A percentile compares a stretch with the other conserved stretches of the same genome.
Evolutionary conservation across 2,113 vertebrate species (phyloP).

Genomic region (Haplochromis vanheusdeni): DNA sequence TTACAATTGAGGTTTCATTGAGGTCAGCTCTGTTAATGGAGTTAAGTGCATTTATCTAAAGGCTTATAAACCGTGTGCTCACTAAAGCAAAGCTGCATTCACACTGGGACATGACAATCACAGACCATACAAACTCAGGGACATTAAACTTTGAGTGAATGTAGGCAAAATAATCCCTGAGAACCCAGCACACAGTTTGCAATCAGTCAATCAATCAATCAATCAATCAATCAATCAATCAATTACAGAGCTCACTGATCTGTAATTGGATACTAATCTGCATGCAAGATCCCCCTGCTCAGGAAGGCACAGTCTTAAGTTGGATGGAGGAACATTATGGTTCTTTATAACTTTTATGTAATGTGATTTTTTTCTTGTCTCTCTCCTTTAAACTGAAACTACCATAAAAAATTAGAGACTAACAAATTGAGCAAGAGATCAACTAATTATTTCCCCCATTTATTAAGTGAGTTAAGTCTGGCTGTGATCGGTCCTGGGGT

Average conservation of each 20-base stretch:
- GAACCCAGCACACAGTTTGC: not conserved
- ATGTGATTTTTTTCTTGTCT: not conserved
- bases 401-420: not conserved
- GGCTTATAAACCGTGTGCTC: not conserved
- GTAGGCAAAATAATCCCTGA: not conserved
- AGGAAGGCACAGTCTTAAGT: not conserved
- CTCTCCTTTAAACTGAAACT: not conserved
- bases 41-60: constrained; percentile 7
- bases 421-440: not conserved
- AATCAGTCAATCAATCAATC: fast-evolving
- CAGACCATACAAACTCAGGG: not conserved
- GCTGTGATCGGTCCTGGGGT: not conserved
- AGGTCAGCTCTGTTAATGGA: not conserved
- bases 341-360: not conserved
- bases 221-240: not conserved
- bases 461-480: not conserved
- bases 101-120: not conserved
- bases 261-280: not conserved
- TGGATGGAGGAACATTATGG: not conserved
- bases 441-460: fast-evolving
- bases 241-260: not conserved
- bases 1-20: not conserved
- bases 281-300: not conserved
- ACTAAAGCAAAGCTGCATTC: not conserved
- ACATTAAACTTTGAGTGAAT: not conserved